Percentiles rank a stretch among this genome's conserved stretches.
Conservation (phyloP, 1,140 invertebrate species). For the Camponotus pennsylvanicus region DNA sequence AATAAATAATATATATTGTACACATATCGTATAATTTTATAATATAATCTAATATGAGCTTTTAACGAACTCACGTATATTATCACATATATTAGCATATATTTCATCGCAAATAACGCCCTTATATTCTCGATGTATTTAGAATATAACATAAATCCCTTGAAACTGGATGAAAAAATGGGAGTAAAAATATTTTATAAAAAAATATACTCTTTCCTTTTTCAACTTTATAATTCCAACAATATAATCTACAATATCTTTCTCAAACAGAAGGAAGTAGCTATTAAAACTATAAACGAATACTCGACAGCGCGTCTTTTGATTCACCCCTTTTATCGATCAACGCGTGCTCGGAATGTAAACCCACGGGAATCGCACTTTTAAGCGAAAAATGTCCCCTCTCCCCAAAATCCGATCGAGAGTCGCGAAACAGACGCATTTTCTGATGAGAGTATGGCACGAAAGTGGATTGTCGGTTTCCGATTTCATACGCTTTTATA, state of each 20-base stretch:
- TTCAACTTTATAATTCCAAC: background rate
- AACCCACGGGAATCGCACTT: constrained; percentile 19
- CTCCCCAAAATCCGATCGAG: constrained; percentile 54
- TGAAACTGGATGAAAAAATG: background rate
- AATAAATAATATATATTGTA: too few species aligned
- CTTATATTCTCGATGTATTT: background rate
- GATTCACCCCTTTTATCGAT: constrained; percentile 42
- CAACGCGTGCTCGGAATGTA: constrained; percentile 10
- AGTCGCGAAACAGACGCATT: constrained; percentile 43
- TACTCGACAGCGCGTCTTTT: constrained; percentile 1
- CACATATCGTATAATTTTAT: background rate
- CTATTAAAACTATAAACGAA: constrained; percentile 13
- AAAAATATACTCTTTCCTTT: background rate
- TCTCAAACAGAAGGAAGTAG: background rate
- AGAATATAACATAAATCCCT: background rate
- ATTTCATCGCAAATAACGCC: background rate
- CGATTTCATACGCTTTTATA: background rate
- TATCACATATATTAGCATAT: too few species aligned
- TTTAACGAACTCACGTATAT: background rate
- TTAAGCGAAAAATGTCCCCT: constrained; percentile 2
- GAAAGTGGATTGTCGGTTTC: background rate
- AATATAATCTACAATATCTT: background rate
- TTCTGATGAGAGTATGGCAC: background rate
- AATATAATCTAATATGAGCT: background rate
- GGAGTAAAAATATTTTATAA: background rate